These are phyloP conservation scores for Falco concolor DNA, from an alignment of 2,797 vertebrate genomes.

Conservation along the genomic window DNA sequence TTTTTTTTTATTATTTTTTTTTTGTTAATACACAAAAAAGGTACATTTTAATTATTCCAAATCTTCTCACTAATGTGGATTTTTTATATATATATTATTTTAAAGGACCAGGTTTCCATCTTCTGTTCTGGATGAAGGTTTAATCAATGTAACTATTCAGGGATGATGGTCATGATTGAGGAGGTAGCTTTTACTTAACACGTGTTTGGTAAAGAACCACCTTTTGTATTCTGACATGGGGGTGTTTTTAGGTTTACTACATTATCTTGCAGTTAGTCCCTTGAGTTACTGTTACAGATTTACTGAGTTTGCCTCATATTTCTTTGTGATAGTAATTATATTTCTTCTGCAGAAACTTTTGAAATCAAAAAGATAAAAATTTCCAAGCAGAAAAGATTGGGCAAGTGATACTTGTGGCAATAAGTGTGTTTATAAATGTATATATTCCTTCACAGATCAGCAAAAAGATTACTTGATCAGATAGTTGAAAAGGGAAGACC, in stretches of 20 bases:
- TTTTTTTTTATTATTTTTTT: background rate
- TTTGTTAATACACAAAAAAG: background rate
- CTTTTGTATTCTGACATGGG: background rate
- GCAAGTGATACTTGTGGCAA: background rate
- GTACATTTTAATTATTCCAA: background rate
- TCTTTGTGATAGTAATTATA: background rate
- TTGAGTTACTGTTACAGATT: background rate
- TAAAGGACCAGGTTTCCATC: background rate
- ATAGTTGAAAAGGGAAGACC: constrained; percentile 98
- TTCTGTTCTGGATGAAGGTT: background rate
- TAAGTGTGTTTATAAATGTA: background rate
- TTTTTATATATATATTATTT: background rate
- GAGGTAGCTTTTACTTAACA: fast-evolving
- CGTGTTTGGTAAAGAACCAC: background rate
- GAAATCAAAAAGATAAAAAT: background rate
- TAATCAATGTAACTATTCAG: background rate
- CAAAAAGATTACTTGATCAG: constrained; percentile 91
- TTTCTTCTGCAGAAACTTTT: background rate
- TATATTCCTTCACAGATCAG: constrained; percentile 74
- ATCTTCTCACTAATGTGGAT: background rate
- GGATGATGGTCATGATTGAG: background rate
- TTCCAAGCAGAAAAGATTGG: background rate
- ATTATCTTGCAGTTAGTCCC: background rate
- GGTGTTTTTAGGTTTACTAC: background rate
- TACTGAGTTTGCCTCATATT: background rate